Evolutionary conservation across 2,797 vertebrate species (phyloP).

Genomic region (Acridotheres tristis): DNA sequence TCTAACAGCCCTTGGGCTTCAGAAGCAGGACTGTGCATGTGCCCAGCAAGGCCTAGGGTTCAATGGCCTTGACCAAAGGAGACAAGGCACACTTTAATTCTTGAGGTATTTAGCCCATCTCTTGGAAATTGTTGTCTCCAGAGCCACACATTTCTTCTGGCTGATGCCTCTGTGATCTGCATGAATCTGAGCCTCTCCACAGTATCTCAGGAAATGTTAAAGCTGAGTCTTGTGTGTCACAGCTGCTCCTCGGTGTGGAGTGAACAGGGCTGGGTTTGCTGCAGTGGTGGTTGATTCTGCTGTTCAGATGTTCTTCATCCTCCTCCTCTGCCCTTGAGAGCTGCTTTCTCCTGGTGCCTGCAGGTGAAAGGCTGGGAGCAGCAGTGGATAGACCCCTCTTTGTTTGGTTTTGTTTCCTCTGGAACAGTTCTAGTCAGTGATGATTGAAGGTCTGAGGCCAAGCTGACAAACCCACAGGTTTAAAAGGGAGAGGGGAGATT

Average conservation of each 20-base stretch:
- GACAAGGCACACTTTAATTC: not conserved
- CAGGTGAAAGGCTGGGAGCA: not conserved
- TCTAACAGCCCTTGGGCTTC: conserved; percentile 3
- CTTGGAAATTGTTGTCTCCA: not conserved
- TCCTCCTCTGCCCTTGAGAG: not conserved
- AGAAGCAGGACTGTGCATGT: not conserved
- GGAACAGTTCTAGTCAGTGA: not conserved
- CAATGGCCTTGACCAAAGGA: not conserved
- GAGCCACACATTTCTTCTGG: not conserved
- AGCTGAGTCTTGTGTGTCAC: not conserved
- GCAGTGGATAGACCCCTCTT: not conserved
- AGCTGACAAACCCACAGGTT: not conserved
- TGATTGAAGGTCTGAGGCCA: not conserved
- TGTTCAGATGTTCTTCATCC: not conserved
- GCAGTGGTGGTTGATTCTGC: not conserved
- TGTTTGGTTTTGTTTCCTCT: not conserved
- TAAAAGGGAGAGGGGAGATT: not conserved
- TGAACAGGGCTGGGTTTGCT: not conserved
- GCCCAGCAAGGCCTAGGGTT: not conserved
- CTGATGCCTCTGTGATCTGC: not conserved
- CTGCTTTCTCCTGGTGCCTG: not conserved
- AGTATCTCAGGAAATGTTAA: not conserved
- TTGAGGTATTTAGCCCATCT: not conserved
- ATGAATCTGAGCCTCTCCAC: not conserved
- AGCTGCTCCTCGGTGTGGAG: not conserved